These are phyloP conservation scores for Drosophila sulfurigaster DNA, from an alignment of 1,140 invertebrate genomes.

Conservation along the genomic window DNA sequence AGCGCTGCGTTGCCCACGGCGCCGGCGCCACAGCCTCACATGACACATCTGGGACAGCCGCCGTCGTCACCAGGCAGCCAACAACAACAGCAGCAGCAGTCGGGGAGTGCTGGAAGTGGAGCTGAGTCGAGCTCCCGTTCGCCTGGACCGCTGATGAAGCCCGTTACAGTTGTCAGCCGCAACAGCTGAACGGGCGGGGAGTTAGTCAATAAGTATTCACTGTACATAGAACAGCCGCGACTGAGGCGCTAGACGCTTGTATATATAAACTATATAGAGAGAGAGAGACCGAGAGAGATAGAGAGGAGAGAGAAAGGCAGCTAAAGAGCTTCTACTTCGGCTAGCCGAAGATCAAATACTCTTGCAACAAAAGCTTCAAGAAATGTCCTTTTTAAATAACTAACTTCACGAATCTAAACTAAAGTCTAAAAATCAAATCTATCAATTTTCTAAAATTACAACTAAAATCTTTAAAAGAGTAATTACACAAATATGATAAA, in stretches of 20 bases:
- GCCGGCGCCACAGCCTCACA: slow-evolving; percentile 53
- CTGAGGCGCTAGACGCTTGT: slow-evolving; percentile 80
- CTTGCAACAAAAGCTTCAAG: slow-evolving; percentile 24
- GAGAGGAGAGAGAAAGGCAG: not conserved
- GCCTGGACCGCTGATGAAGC: slow-evolving; percentile 85
- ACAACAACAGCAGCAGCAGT: slow-evolving; percentile 43
- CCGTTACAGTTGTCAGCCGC: slow-evolving; percentile 85
- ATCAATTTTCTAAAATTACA: too few species aligned
- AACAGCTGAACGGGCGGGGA: slow-evolving; percentile 84
- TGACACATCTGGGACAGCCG: slow-evolving; percentile 68
- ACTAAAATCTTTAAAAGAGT: too few species aligned
- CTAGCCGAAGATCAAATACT: slow-evolving; percentile 16
- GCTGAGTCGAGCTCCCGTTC: slow-evolving; percentile 42
- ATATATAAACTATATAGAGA: slow-evolving; percentile 47
- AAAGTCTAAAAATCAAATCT: too few species aligned
- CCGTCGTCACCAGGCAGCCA: slow-evolving; percentile 54
- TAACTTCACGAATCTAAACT: too few species aligned
- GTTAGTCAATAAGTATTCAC: slow-evolving; percentile 58
- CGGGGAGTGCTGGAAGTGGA: slow-evolving; percentile 27
- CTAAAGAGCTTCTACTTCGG: slow-evolving; percentile 7
- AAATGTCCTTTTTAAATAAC: too few species aligned
- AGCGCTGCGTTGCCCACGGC: slow-evolving; percentile 59
- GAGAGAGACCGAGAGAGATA: not conserved
- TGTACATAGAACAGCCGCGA: slow-evolving; percentile 77
- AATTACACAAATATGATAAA: too few species aligned